Evolutionary conservation across 2,888 invertebrate species (phyloP), one percentile per base, ranked within the genome.

Genomic region (Hymenopus coronatus): DNA sequence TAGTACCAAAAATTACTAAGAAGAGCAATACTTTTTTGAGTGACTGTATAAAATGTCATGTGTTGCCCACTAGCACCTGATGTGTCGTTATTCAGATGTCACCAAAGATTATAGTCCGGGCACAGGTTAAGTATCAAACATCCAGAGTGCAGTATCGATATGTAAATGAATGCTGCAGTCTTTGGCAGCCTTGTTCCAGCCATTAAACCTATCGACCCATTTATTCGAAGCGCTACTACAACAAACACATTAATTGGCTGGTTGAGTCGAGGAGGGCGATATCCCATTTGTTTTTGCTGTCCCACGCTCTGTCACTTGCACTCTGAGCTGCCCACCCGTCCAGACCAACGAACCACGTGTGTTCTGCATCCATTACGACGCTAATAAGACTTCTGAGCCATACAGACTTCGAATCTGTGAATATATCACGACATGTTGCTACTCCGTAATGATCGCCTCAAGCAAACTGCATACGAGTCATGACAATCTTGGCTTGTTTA

Each of bases 231-330:
- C 25, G 54, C 54, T 70, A 70, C 40, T 84, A 30, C 33, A 30
- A 33, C 30, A 84, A 84, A 84, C 84, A 30, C 84, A 84, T 84
- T 84, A 84, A 84, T 84, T 84, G 84, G 33, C 30, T 84, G 84
- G 30, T 20, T n/a, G 84, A 30, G 84, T 30, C 28, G 84, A 28
- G 28, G 84, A 30, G 25, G 28, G 84, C 84, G 30, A 84, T 84
- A 70, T 70, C 20, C 54, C 54, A 70, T 70, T 70, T 70, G 54
- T 70, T 70, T 70, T 70, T 70, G 54, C 54, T 70, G 54, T 70
- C 54, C 54, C 54, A 70, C 54, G 54, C 54, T 70, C 54, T 70
- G 54, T 70, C 54, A 70, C 54, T 70, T 70, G 54, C 54, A 70
- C 4, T 70, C 20, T 20, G 3, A 70, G 54, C 54, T 70, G 54